Evolutionary conservation across 2,797 vertebrate genomes (phyloP), one percentile per base, ranked within the genome.

Genomic region (Periophthalmus magnuspinnatus): DNA sequence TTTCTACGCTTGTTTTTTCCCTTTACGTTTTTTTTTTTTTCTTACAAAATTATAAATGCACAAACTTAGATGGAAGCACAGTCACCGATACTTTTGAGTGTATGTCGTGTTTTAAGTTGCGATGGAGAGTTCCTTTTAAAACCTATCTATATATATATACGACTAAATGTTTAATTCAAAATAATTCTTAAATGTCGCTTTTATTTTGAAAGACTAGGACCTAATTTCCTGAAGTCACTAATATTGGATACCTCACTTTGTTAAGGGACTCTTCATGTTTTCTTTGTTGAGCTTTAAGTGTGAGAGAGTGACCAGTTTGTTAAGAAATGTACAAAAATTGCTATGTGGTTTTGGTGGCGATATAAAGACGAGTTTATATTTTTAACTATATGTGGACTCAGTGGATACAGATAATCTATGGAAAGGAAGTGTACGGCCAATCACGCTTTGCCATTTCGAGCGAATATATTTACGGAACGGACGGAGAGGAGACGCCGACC

Each of bases 361-460:
- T 57, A 81, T 60, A 74, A 72, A 84, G 36, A 86, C 67, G 24
- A 74, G 76, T 86, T 85, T 89, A 70, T 89, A 88, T 90, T 91
- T 89, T 82, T 76, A 90, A 88, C 76, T 76, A 74, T 89, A 54
- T 38, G 71, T 88, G 84, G 79, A 88, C 78, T 58, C 77, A 70
- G 67, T 79, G 71, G 72, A 71, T 74, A 68, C 64, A 13, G 61
- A 77, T 41, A 16, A 73, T 73, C 61, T 75, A 24, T 62, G 21
- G 41, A 66, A n/a, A 48, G 16, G 38, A 36, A 16, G 72, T 70
- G 65, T 80, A 79, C 71, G 84, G 69, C 21, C 71, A 57, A 70
- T 76, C 70, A 24, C 68, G 68, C 62, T 69, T 74, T 57, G 54
- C 55, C 32, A 19, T 56, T 21, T 67, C 65, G 5, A 78, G 45